A percentile compares a stretch with the other conserved stretches of the same genome.
These are phyloP conservation scores for Xylota sylvarum DNA, from an alignment of 2,888 invertebrate species.

Conservation along the genomic window DNA sequence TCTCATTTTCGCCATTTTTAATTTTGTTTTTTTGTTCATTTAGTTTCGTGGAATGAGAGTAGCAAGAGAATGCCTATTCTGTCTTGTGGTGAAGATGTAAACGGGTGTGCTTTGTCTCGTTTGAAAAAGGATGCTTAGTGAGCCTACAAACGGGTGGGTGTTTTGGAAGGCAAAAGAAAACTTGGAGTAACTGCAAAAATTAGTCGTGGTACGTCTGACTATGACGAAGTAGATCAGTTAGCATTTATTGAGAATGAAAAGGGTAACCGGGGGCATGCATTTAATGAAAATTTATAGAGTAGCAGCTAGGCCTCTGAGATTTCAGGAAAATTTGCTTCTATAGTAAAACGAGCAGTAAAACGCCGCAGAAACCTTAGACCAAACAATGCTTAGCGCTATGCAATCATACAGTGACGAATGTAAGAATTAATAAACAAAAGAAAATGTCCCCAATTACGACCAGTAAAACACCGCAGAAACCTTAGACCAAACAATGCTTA, in stretches of 20 bases:
- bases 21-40: constrained; percentile 13
- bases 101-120: background rate
- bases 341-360: background rate
- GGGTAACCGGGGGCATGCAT: background rate
- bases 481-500: background rate
- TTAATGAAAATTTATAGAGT: background rate
- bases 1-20: constrained; percentile 39
- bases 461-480: background rate
- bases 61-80: constrained; percentile 3
- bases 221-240: background rate
- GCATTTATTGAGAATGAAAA: background rate
- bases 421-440: too few relatives aligned
- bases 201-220: background rate
- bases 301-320: background rate
- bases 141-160: background rate
- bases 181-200: background rate
- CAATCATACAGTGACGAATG: background rate
- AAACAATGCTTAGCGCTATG: background rate
- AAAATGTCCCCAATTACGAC: too few relatives aligned
- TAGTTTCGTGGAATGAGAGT: background rate
- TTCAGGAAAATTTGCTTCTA: background rate
- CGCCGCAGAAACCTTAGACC: background rate
- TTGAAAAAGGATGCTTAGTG: background rate
- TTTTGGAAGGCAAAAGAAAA: background rate
- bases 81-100: background rate